phyloP scores from a whole-genome alignment of 2,888 invertebrate genomes.

The Osmoderma eremita region DNA sequence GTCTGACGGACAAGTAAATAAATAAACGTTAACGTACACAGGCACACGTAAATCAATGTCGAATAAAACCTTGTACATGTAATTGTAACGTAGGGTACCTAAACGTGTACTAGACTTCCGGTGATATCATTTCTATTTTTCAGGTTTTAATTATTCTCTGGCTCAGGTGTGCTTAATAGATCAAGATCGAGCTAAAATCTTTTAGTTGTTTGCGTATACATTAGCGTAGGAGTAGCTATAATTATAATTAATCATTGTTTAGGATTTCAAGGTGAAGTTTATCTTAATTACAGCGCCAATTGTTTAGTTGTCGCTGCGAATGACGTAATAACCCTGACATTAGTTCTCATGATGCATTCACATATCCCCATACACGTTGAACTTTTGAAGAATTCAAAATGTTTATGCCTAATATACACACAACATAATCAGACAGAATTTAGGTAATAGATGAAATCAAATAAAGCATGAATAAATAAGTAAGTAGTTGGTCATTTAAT shows the following conservation, averaged over 20 bases:
- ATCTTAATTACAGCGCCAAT: too few species aligned
- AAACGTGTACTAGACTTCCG: slow-evolving; percentile 4
- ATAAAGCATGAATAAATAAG: too few species aligned
- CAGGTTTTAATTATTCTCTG: slow-evolving; percentile 13
- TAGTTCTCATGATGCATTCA: too few species aligned
- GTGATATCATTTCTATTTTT: slow-evolving; percentile 1
- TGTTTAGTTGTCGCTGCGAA: too few species aligned
- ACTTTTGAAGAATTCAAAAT: too few species aligned
- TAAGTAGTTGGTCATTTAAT: too few species aligned
- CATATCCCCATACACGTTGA: too few species aligned
- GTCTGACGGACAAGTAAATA: slow-evolving; percentile 47
- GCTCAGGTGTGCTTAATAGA: slow-evolving; percentile 6
- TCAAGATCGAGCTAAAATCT: slow-evolving; percentile 14
- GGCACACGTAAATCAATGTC: slow-evolving; percentile 32
- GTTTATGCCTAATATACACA: too few species aligned
- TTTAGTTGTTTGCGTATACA: background rate
- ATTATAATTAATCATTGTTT: background rate
- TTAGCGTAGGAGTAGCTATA: background rate
- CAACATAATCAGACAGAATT: too few species aligned
- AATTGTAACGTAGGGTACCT: slow-evolving; percentile 1
- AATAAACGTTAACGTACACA: slow-evolving; percentile 48
- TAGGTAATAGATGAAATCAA: too few species aligned
- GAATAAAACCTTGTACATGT: slow-evolving; percentile 1
- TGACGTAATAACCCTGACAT: too few species aligned
- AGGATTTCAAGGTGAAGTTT: too few species aligned